phyloP scores from a whole-genome alignment of 2,888 invertebrate species.

The Callimorpha dominula region DNA sequence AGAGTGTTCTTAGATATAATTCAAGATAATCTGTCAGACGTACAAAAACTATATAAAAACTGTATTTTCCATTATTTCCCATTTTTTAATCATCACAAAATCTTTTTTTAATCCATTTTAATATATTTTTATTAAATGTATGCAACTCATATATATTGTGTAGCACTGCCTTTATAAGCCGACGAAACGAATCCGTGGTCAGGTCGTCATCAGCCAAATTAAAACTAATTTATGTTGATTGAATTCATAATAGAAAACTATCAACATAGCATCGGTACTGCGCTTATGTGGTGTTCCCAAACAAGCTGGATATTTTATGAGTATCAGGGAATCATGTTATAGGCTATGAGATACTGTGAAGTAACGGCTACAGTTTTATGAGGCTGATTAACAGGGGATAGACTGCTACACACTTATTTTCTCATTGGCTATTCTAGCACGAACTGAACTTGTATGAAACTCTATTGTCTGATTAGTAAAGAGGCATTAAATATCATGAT shows the following conservation, averaged over 20 bases:
- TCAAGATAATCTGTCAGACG: no score
- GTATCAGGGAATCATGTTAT: slow-evolving; percentile 21
- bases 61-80: no score
- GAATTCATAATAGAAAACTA: slow-evolving; percentile 85
- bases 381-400: slow-evolving; percentile 9
- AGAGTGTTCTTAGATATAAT: no score
- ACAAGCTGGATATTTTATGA: slow-evolving; percentile 51
- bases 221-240: slow-evolving; percentile 85
- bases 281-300: slow-evolving; percentile 50
- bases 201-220: slow-evolving; percentile 77
- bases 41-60: no score
- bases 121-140: background rate
- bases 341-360: slow-evolving; percentile 14
- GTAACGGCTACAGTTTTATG: slow-evolving; percentile 19
- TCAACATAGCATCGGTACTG: slow-evolving; percentile 67
- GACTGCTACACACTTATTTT: background rate
- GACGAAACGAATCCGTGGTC: slow-evolving; percentile 55
- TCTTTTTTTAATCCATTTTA: no score
- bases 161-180: slow-evolving; percentile 31
- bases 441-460: background rate
- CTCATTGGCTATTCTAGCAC: slow-evolving; percentile 1
- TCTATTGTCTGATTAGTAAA: background rate
- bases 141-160: slow-evolving; percentile 2
- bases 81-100: no score
- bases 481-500: background rate